Conservation (phyloP, 1,140 invertebrate species). For the Drosophila navojoa region DNA sequence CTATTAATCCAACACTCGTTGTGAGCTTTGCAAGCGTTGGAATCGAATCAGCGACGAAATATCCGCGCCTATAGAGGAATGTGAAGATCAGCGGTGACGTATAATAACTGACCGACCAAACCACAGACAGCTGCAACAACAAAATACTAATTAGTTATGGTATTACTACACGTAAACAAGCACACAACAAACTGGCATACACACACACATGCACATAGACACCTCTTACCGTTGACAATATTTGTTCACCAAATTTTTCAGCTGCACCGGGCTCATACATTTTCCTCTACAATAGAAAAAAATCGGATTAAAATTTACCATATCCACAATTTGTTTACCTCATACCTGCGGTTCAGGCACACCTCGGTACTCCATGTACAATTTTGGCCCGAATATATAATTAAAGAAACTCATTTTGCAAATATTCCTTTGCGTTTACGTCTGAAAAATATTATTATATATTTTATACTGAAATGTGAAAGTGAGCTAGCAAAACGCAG, state of each 20-base stretch:
- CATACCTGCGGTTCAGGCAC: constrained; percentile 84
- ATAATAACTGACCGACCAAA: constrained; percentile 90
- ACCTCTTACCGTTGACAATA: constrained; percentile 87
- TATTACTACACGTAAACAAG: not conserved
- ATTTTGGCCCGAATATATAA: constrained; percentile 87
- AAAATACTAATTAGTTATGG: constrained; percentile 2
- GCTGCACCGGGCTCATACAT: constrained; percentile 87
- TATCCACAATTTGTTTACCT: constrained; percentile 57
- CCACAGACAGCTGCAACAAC: constrained; percentile 85
- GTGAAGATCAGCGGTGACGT: constrained; percentile 90
- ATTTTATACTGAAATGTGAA: constrained; percentile 54
- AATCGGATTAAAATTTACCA: constrained; percentile 38
- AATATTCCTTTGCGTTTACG: constrained; percentile 13
- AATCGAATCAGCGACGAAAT: constrained; percentile 87
- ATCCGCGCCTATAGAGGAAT: constrained; percentile 89
- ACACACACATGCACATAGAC: constrained; percentile 83
- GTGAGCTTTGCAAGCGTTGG: constrained; percentile 86
- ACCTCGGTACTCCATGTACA: constrained; percentile 87
- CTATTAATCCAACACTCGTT: constrained; percentile 87
- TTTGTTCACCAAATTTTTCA: constrained; percentile 90
- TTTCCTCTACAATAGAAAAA: constrained; percentile 84
- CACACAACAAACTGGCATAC: constrained; percentile 16
- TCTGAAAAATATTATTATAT: constrained; percentile 47
- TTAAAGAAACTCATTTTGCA: constrained; percentile 76
- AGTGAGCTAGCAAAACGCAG: constrained; percentile 14